Conservation (phyloP, 1,140 invertebrate genomes). For the Akabosia matsudoensis region DNA sequence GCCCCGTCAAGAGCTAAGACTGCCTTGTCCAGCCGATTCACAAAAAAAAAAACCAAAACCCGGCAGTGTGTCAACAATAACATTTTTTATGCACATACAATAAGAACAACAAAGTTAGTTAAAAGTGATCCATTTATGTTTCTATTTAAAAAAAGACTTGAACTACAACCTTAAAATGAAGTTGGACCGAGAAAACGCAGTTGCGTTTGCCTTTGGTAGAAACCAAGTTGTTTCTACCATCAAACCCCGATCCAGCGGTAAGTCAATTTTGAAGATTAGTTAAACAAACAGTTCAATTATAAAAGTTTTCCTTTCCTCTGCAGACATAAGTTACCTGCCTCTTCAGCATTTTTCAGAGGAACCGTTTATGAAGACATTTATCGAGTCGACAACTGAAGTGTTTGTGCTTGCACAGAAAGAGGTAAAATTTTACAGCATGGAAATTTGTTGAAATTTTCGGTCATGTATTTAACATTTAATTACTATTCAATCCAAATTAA, state of each 20-base stretch:
- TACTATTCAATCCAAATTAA: neutral
- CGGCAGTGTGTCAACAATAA: too few species aligned
- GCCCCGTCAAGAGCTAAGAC: too few species aligned
- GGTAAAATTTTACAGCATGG: slow-evolving; percentile 24
- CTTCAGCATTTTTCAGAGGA: slow-evolving; percentile 32
- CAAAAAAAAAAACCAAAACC: too few species aligned
- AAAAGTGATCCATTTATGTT: too few species aligned
- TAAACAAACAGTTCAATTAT: neutral
- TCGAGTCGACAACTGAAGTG: slow-evolving; percentile 37
- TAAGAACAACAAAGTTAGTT: too few species aligned
- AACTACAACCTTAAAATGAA: too few species aligned
- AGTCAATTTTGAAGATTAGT: neutral
- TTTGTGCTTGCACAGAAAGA: slow-evolving; percentile 34
- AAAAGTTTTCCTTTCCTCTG: slow-evolving; percentile 22
- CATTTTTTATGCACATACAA: too few species aligned
- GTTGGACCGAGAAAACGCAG: neutral
- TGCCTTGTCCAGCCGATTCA: too few species aligned
- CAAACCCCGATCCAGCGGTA: neutral
- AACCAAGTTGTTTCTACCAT: slow-evolving; percentile 16
- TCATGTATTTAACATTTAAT: too few species aligned
- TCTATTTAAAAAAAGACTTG: too few species aligned
- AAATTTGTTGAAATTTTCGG: too few species aligned
- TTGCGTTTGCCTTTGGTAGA: neutral
- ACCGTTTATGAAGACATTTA: slow-evolving; percentile 38
- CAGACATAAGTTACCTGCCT: slow-evolving; percentile 19